Conservation (phyloP, 1,140 invertebrate species). For the Xylocopa sonorina region DNA sequence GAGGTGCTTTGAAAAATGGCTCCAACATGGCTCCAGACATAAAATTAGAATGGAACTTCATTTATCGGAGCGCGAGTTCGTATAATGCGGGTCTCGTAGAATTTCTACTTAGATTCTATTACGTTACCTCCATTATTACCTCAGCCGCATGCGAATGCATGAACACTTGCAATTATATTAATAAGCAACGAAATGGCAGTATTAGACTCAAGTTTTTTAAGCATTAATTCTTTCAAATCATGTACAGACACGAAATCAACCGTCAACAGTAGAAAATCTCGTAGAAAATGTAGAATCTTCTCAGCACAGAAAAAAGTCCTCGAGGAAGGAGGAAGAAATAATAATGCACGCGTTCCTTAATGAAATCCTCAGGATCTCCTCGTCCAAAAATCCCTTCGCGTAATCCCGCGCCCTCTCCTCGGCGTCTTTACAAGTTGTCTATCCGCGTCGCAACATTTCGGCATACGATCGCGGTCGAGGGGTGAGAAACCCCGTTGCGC, state of each 20-base stretch:
- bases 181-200: too few species aligned
- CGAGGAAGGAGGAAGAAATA: not conserved
- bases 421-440: not conserved
- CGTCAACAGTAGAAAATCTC: too few species aligned
- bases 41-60: not conserved
- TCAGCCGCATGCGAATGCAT: too few species aligned
- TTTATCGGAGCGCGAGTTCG: not conserved
- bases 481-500: too few species aligned
- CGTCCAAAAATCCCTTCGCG: not conserved
- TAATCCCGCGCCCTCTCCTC: not conserved
- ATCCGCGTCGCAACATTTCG: conserved; percentile 8
- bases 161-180: too few species aligned
- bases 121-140: too few species aligned
- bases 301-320: not conserved
- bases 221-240: too few species aligned
- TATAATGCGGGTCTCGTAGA: not conserved
- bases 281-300: too few species aligned
- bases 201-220: too few species aligned
- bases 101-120: too few species aligned
- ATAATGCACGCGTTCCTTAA: not conserved
- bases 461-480: not conserved
- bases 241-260: too few species aligned
- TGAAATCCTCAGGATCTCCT: not conserved
- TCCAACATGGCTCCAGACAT: not conserved
- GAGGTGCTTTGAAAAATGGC: conserved; percentile 3